Percentiles rank a stretch among this genome's conserved stretches.
These are phyloP conservation scores for Nysson spinosus DNA, from an alignment of 2,888 invertebrate species.

Conservation along the genomic window DNA sequence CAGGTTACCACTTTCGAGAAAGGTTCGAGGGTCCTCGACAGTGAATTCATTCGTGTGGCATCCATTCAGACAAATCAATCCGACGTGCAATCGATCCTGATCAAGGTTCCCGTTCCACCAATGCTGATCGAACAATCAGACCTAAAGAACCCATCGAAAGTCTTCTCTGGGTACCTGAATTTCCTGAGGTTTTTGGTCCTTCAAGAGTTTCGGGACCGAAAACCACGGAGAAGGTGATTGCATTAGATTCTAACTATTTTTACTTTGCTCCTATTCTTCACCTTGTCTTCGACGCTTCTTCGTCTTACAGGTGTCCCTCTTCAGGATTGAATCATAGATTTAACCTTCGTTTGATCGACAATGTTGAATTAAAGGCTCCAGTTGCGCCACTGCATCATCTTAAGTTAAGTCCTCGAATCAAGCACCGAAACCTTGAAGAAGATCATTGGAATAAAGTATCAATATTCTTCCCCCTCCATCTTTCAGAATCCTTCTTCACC, in stretches of 20 bases:
- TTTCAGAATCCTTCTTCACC: too few species aligned
- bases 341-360: too few species aligned
- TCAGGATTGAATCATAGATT: too few species aligned
- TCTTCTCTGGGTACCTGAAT: constrained; percentile 19
- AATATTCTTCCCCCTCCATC: too few species aligned
- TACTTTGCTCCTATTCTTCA: constrained; percentile 5
- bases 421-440: too few species aligned
- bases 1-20: constrained; percentile 24
- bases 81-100: constrained; percentile 29
- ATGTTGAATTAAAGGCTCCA: too few species aligned
- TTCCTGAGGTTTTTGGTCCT: constrained; percentile 34
- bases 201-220: too few species aligned
- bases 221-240: constrained; percentile 60
- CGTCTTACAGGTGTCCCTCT: constrained; percentile 27
- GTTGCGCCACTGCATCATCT: too few species aligned
- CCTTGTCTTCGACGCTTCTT: constrained; percentile 7
- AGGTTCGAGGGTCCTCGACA: constrained; percentile 2
- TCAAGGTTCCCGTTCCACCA: constrained; percentile 25
- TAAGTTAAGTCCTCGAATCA: too few species aligned
- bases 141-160: constrained; percentile 33
- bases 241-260: constrained; percentile 44
- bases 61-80: constrained; percentile 4
- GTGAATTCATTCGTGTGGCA: constrained; percentile 13
- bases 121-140: constrained; percentile 47
- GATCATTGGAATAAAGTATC: too few species aligned